These are phyloP conservation scores for Papilio gigon DNA, from an alignment of 2,888 invertebrate genomes.

Conservation along the genomic window DNA sequence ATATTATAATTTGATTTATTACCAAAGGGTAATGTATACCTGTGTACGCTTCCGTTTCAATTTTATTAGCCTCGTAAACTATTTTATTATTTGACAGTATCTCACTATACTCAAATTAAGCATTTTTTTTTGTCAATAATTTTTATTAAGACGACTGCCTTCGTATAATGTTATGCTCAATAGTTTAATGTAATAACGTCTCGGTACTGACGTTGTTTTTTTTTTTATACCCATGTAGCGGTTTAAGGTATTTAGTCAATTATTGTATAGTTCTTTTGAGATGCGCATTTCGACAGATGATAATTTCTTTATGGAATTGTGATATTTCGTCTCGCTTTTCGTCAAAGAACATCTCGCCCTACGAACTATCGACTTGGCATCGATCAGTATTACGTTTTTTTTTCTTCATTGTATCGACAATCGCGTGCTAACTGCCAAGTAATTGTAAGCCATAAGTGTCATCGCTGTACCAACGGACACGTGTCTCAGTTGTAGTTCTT, in stretches of 20 bases:
- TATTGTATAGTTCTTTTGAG: conserved; percentile 77
- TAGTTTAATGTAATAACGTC: conserved; percentile 64
- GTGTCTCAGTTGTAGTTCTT: conserved; percentile 62
- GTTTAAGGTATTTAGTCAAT: conserved; percentile 82
- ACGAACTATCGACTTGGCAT: conserved; percentile 67
- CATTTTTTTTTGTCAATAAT: conserved; percentile 70
- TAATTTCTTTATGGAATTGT: conserved; percentile 43
- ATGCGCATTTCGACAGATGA: conserved; percentile 56
- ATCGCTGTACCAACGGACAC: conserved; percentile 52
- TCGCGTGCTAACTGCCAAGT: conserved; percentile 62
- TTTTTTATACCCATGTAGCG: conserved; percentile 66
- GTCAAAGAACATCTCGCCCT: conserved; percentile 34
- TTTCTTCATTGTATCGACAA: conserved; percentile 41
- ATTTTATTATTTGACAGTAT: conserved; percentile 64
- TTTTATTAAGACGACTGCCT: conserved; percentile 75
- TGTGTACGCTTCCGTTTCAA: conserved; percentile 32
- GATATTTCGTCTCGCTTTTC: conserved; percentile 42
- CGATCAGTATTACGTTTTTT: conserved; percentile 71
- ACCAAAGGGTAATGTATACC: conserved; percentile 18
- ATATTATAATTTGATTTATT: conserved; percentile 4
- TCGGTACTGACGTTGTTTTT: conserved; percentile 61
- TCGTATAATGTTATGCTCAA: conserved; percentile 79
- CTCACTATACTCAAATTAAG: conserved; percentile 74
- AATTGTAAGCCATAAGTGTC: conserved; percentile 56
- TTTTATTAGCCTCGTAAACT: conserved; percentile 30